Evolutionary conservation across 1,140 invertebrate genomes (phyloP).

Genomic region (Campoletis sonorensis): DNA sequence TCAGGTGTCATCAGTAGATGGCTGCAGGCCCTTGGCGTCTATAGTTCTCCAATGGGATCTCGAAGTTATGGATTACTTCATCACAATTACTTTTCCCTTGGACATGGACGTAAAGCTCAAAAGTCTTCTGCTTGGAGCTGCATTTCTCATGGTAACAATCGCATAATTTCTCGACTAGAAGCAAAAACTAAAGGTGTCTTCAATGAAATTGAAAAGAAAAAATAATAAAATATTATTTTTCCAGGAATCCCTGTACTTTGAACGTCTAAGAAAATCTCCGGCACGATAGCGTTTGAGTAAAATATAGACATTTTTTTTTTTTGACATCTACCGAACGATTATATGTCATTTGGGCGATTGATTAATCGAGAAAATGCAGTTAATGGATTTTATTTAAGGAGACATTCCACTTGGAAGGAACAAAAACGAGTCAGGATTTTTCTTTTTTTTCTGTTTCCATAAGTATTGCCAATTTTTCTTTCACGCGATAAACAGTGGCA

Average conservation of each 20-base stretch:
- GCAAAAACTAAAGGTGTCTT: not conserved
- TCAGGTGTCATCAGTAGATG: slow-evolving; percentile 64
- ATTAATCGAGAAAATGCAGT: no score
- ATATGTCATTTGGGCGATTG: no score
- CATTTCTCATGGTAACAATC: slow-evolving; percentile 65
- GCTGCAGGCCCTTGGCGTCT: slow-evolving; percentile 63
- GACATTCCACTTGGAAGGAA: no score
- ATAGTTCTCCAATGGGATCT: slow-evolving; percentile 66
- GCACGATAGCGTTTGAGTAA: slow-evolving; percentile 3
- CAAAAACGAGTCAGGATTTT: no score
- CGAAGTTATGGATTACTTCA: slow-evolving; percentile 59
- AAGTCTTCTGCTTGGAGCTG: slow-evolving; percentile 64
- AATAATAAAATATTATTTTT: slow-evolving; percentile 20
- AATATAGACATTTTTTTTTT: no score
- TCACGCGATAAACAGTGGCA: no score
- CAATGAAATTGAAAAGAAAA: not conserved
- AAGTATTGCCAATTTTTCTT: no score
- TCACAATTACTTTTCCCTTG: slow-evolving; percentile 62
- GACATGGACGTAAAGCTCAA: slow-evolving; percentile 64
- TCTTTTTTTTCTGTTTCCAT: no score
- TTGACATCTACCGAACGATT: no score
- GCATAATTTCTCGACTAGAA: not conserved
- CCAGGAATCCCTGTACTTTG: slow-evolving; percentile 55
- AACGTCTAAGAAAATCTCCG: slow-evolving; percentile 28
- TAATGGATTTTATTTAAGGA: no score